These are phyloP conservation scores for Empidonax traillii DNA, from an alignment of 2,113 vertebrate genomes.

Conservation along the genomic window DNA sequence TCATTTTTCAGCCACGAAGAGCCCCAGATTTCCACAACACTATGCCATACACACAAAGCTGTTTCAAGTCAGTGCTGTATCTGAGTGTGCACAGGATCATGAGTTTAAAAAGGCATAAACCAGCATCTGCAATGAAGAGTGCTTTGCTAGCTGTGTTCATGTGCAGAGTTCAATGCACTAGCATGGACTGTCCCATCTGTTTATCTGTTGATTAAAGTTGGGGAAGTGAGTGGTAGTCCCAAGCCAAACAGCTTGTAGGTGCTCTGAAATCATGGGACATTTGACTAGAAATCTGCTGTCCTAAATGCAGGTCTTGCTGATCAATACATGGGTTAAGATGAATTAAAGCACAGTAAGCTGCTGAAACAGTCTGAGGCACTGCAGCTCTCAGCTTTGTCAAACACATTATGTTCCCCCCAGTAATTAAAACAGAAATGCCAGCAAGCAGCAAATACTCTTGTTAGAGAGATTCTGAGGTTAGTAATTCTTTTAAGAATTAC, in stretches of 20 bases:
- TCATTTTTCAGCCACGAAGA: neutral
- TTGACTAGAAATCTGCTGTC: neutral
- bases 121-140: neutral
- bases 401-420: slow-evolving; percentile 58
- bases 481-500: slow-evolving; percentile 44
- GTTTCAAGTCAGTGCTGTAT: neutral
- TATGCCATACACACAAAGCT: neutral
- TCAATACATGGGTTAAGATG: neutral
- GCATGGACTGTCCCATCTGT: neutral
- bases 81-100: neutral
- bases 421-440: slow-evolving; percentile 77
- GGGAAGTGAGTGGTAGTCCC: neutral
- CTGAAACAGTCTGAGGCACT: slow-evolving; percentile 59
- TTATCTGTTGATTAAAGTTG: neutral
- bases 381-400: slow-evolving; percentile 73
- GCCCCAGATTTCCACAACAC: neutral
- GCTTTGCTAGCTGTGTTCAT: neutral
- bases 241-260: neutral
- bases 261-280: neutral
- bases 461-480: slow-evolving; percentile 49
- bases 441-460: slow-evolving; percentile 48
- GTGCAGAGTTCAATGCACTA: neutral
- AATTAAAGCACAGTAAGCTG: slow-evolving; percentile 28
- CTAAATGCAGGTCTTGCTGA: neutral
- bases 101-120: neutral